Conservation (phyloP, 2,888 invertebrate genomes). For the Helleia helle region DNA sequence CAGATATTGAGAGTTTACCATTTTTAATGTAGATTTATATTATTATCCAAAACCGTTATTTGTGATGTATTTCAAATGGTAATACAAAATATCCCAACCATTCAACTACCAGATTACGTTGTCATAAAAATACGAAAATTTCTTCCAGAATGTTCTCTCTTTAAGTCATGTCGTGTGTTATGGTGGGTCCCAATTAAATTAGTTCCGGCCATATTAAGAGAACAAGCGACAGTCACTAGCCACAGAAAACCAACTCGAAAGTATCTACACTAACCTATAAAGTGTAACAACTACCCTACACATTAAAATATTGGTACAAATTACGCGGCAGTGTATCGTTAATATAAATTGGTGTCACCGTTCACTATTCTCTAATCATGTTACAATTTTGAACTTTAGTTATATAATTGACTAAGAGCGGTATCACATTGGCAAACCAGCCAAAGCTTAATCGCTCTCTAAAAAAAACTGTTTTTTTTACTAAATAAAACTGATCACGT, state of each 20-base stretch:
- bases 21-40: too few relatives aligned
- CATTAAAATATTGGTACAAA: constrained; percentile 22
- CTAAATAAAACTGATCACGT: neutral
- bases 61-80: too few relatives aligned
- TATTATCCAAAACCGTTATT: too few relatives aligned
- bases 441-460: neutral
- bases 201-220: too few relatives aligned
- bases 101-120: too few relatives aligned
- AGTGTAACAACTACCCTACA: constrained; percentile 21
- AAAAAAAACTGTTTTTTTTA: neutral
- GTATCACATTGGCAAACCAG: neutral
- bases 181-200: too few relatives aligned
- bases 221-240: constrained; percentile 11
- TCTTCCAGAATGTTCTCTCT: too few relatives aligned
- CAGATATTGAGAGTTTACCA: too few relatives aligned
- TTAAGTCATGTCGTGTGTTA: too few relatives aligned
- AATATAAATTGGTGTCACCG: constrained; percentile 27
- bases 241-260: neutral
- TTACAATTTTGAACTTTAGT: constrained; percentile 26
- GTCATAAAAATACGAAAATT: too few relatives aligned
- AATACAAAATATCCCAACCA: too few relatives aligned
- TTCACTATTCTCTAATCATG: constrained; percentile 16
- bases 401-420: constrained; percentile 20
- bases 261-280: constrained; percentile 23
- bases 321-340: constrained; percentile 29